These are phyloP conservation scores for Gobiocypris rarus DNA, from an alignment of 2,113 vertebrate species.

Conservation along the genomic window DNA sequence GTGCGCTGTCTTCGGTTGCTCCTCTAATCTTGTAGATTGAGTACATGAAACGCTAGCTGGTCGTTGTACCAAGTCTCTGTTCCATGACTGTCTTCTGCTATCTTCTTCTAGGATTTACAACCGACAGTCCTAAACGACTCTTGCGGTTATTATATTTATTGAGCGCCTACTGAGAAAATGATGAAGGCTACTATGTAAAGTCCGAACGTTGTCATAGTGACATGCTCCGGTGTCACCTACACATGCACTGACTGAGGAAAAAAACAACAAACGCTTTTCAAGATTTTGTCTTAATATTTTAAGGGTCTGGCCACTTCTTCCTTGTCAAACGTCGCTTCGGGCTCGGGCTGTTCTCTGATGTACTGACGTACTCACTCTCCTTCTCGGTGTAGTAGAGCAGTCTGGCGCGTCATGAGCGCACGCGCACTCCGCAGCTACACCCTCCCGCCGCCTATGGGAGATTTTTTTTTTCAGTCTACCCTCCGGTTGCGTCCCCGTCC, in stretches of 20 bases:
- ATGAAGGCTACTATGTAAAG: conserved; percentile 36
- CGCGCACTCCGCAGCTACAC: conserved; percentile 65
- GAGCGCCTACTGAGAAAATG: conserved; percentile 36
- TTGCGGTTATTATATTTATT: conserved; percentile 26
- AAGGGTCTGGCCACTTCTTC: conserved; percentile 19
- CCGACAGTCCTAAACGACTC: conserved; percentile 24
- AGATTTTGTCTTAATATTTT: neutral
- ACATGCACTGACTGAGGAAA: neutral
- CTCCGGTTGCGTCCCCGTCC: neutral
- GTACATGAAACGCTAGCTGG: conserved; percentile 61
- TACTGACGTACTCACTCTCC: conserved; percentile 47
- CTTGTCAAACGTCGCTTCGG: conserved; percentile 18
- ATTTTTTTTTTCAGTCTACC: conserved; percentile 15
- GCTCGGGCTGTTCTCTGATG: conserved; percentile 3
- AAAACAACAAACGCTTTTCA: neutral
- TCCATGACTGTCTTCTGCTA: conserved; percentile 67
- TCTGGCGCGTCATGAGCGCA: conserved; percentile 71
- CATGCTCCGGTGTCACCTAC: conserved; percentile 35
- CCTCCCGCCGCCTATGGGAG: conserved; percentile 43
- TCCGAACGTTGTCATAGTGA: conserved; percentile 49
- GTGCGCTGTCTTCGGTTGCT: conserved; percentile 50
- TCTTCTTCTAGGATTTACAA: conserved; percentile 51
- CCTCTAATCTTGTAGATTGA: conserved; percentile 12
- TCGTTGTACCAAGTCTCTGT: conserved; percentile 59
- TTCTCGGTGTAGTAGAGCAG: conserved; percentile 58